These are phyloP conservation scores for Camelus dromedarius DNA, from an alignment of 2,113 vertebrate genomes.

Conservation along the genomic window DNA sequence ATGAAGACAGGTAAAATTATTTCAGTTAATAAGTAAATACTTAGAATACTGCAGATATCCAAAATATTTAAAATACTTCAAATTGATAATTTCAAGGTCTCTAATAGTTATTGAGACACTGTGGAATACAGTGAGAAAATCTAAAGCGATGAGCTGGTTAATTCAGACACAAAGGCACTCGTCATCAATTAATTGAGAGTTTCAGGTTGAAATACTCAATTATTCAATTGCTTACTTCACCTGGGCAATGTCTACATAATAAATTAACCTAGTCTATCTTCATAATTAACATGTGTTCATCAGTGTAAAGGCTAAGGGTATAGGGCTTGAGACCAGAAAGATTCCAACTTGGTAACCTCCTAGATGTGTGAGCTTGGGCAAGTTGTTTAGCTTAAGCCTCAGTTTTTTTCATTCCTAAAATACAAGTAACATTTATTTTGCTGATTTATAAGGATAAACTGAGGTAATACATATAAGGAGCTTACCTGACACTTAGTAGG, in stretches of 20 bases:
- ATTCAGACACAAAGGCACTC: neutral
- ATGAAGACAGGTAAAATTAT: conserved; percentile 53
- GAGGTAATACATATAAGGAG: neutral
- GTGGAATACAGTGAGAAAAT: neutral
- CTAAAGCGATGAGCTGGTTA: neutral
- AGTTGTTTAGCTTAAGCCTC: neutral
- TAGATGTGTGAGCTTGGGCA: neutral
- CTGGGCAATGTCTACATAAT: neutral
- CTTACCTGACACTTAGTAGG: neutral
- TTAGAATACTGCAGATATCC: neutral
- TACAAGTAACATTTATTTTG: neutral
- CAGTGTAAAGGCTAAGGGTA: neutral
- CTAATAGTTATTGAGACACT: neutral
- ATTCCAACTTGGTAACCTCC: neutral
- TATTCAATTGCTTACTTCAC: conserved; percentile 19
- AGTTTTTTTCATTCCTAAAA: neutral
- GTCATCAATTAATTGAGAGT: neutral
- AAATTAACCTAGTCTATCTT: neutral
- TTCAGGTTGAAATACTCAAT: conserved; percentile 30
- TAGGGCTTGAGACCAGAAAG: conserved; percentile 8
- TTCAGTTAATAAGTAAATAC: neutral
- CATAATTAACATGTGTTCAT: neutral
- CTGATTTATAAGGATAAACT: neutral
- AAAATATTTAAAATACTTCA: conserved; percentile 18
- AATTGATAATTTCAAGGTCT: neutral